Conservation (phyloP, 92 coral and sea anemone species). For the Epizoanthus ramosus region DNA sequence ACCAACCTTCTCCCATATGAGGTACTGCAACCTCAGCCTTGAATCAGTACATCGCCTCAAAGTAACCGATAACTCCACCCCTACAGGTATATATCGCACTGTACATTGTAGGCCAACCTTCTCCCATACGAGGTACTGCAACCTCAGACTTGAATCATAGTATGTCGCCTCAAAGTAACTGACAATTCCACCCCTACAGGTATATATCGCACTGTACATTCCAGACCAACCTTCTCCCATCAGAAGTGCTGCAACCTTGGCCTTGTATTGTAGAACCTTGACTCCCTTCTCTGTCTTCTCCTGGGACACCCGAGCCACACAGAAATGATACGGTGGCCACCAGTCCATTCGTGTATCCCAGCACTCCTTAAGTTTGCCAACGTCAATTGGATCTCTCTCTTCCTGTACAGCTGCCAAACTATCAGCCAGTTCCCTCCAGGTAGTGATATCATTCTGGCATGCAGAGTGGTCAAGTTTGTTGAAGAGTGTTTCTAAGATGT, state of each 20-base stretch:
- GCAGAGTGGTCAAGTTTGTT: slow-evolving; percentile 87
- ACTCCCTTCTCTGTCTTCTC: slow-evolving; percentile 24
- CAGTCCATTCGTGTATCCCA: slow-evolving; percentile 87
- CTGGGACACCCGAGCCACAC: slow-evolving; percentile 44
- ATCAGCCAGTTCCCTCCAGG: slow-evolving; percentile 65
- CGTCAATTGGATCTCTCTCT: slow-evolving; percentile 10
- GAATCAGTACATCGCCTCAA: too few species aligned
- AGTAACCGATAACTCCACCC: too few species aligned
- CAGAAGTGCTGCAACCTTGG: slow-evolving; percentile 65
- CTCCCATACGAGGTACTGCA: too few species aligned
- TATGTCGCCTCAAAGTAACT: too few species aligned
- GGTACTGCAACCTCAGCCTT: not conserved
- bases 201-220: not conserved
- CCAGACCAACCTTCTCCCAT: slow-evolving; percentile 67
- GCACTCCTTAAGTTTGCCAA: slow-evolving; percentile 45
- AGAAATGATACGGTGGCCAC: slow-evolving; percentile 96
- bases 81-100: too few species aligned
- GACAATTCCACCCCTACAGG: not conserved
- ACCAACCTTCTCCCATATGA: slow-evolving; percentile 73
- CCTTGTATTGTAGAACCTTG: slow-evolving; percentile 57
- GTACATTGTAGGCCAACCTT: too few species aligned
- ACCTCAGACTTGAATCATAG: too few species aligned
- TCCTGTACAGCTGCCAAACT: slow-evolving; percentile 20
- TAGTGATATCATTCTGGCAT: slow-evolving; percentile 51
- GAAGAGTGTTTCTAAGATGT: slow-evolving; percentile 56